Evolutionary conservation across 2,888 invertebrate genomes (phyloP).

Genomic region (Synergus itoensis): DNA sequence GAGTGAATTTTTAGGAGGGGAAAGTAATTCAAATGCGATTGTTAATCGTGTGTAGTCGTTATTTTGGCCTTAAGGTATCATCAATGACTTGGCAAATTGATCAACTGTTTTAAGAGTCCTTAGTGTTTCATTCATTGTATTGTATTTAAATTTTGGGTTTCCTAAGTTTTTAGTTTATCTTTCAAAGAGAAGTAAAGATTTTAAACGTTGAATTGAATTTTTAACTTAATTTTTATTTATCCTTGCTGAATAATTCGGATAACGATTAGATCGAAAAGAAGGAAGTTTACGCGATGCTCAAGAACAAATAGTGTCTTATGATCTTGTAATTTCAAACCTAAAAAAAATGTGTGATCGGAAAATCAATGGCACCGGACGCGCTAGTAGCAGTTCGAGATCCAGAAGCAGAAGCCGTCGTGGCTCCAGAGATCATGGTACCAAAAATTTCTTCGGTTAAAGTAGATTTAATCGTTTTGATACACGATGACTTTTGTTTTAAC

Average conservation of each 20-base stretch:
- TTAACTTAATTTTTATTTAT: not conserved
- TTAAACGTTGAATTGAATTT: not conserved
- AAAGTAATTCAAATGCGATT: not conserved
- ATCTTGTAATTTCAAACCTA: conserved; percentile 43
- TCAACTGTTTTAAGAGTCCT: not conserved
- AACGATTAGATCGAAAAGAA: not conserved
- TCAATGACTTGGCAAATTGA: not conserved
- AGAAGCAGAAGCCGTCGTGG: conserved; percentile 72
- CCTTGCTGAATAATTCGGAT: not conserved
- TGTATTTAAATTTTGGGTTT: not conserved
- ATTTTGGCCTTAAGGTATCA: not conserved
- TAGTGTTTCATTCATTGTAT: not conserved
- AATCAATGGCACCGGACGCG: conserved; percentile 65
- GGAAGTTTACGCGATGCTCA: conserved; percentile 1
- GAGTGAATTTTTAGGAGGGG: not conserved
- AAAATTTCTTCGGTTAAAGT: not conserved
- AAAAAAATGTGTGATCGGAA: conserved; percentile 68
- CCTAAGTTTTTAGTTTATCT: not conserved
- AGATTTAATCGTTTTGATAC: not conserved
- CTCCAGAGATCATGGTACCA: conserved; percentile 72
- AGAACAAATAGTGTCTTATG: conserved; percentile 8
- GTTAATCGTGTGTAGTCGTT: not conserved
- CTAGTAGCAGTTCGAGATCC: conserved; percentile 70
- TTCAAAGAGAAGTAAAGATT: not conserved
- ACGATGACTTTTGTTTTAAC: not conserved